phyloP scores from a whole-genome alignment of 2,888 invertebrate species.

The Hofmannophila pseudospretella region DNA sequence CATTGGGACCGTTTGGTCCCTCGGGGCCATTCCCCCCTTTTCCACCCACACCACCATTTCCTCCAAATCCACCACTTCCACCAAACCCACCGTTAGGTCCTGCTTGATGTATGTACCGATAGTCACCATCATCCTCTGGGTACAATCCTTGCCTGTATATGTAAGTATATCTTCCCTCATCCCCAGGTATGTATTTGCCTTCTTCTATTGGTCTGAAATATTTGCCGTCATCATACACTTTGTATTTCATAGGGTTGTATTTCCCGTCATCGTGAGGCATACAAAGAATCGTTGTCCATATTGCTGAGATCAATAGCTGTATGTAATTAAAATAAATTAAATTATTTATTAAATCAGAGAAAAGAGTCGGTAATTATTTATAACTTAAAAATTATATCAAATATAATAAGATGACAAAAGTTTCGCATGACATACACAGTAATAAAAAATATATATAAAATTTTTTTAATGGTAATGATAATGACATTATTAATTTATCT shows the following conservation, averaged over 20 bases:
- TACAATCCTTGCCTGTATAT: constrained; percentile 53
- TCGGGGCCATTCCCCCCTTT: constrained; percentile 19
- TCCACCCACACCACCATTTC: constrained; percentile 25
- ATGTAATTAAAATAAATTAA: too few species aligned
- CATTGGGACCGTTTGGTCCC: constrained; percentile 23
- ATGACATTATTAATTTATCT: too few species aligned
- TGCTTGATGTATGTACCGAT: constrained; percentile 66
- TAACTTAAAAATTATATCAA: too few species aligned
- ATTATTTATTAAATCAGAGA: too few species aligned
- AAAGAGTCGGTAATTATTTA: too few species aligned
- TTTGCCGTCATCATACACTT: constrained; percentile 60
- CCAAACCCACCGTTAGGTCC: constrained; percentile 49
- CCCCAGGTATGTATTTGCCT: constrained; percentile 74
- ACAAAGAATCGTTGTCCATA: constrained; percentile 38
- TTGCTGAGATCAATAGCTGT: constrained; percentile 41
- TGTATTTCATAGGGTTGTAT: constrained; percentile 29
- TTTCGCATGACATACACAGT: too few species aligned
- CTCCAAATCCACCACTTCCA: constrained; percentile 26
- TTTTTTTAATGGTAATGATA: too few species aligned
- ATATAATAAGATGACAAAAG: too few species aligned
- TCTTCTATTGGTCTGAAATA: constrained; percentile 59
- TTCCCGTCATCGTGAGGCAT: constrained; percentile 45
- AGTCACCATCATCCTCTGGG: constrained; percentile 61
- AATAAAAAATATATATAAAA: too few species aligned
- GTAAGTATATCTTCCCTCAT: constrained; percentile 74